Evolutionary conservation across 2,888 invertebrate genomes (phyloP).

Genomic region (Luperina testacea): DNA sequence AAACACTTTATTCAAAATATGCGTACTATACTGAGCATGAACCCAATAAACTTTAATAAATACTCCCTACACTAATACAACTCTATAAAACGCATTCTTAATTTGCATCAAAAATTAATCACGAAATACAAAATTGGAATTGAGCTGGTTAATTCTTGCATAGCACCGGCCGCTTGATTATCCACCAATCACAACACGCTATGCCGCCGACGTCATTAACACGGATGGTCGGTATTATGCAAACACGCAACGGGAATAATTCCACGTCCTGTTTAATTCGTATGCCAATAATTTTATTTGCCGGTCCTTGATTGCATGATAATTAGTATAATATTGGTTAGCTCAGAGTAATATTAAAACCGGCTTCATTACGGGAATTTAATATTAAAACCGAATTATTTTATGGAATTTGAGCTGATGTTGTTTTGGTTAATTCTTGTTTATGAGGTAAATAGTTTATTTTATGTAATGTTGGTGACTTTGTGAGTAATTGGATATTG

Average conservation of each 20-base stretch:
- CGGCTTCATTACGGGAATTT: conserved; percentile 5
- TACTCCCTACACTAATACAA: neutral
- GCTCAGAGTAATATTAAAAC: conserved; percentile 26
- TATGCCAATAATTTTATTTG: conserved; percentile 66
- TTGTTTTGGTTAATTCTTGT: conserved; percentile 12
- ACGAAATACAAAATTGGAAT: conserved; percentile 23
- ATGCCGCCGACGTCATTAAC: conserved; percentile 64
- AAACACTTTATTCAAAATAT: neutral
- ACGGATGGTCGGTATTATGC: conserved; percentile 67
- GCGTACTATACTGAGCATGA: too few species aligned
- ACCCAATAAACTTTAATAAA: neutral
- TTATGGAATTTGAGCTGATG: neutral
- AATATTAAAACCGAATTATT: conserved; percentile 18
- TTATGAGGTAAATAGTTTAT: conserved; percentile 1
- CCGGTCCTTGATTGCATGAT: conserved; percentile 56
- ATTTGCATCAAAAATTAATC: conserved; percentile 36
- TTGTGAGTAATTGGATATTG: neutral
- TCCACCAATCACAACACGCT: conserved; percentile 65
- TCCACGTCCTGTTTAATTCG: conserved; percentile 50
- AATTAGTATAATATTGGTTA: conserved; percentile 59
- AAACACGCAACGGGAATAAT: conserved; percentile 67
- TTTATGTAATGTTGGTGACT: neutral
- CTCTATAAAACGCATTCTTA: conserved; percentile 31
- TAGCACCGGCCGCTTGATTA: conserved; percentile 60
- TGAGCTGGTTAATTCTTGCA: conserved; percentile 52